Percentiles rank a stretch among this genome's conserved stretches.
Evolutionary conservation across 2,113 vertebrate species (phyloP).

Genomic region (Heterotis niloticus): DNA sequence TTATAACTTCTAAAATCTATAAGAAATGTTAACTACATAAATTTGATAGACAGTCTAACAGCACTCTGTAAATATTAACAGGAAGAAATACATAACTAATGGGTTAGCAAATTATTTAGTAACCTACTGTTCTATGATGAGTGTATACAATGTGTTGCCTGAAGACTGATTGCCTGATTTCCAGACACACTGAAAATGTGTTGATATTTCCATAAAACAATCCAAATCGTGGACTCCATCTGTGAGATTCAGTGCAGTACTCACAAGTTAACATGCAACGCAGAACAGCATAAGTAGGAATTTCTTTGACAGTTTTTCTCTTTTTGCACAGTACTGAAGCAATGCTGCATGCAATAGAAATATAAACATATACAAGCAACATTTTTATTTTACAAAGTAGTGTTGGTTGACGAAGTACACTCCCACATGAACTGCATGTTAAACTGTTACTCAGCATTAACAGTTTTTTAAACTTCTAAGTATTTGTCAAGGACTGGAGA

Average conservation of each 20-base stretch:
- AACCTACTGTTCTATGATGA: conserved; percentile 43
- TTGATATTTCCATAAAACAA: conserved; percentile 40
- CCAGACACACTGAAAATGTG: conserved; percentile 43
- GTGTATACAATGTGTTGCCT: conserved; percentile 32
- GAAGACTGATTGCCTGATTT: conserved; percentile 32
- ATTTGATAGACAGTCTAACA: not conserved
- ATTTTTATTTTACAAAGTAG: too few species aligned
- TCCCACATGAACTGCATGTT: too few species aligned
- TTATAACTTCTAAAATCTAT: too few species aligned
- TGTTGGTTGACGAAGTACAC: too few species aligned
- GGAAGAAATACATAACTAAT: not conserved
- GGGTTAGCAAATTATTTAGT: not conserved
- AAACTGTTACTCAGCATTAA: too few species aligned
- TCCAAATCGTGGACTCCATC: conserved; percentile 49
- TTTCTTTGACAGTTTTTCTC: too few species aligned
- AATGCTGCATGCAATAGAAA: too few species aligned
- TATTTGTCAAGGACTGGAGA: too few species aligned
- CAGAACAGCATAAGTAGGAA: not conserved
- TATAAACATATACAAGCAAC: too few species aligned
- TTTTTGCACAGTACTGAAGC: too few species aligned
- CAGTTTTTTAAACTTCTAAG: too few species aligned
- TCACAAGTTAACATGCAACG: not conserved
- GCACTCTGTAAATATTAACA: not conserved
- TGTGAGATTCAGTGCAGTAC: conserved; percentile 29
- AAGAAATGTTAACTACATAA: too few species aligned